These are phyloP conservation scores for Pammene aurita DNA, from an alignment of 2,888 invertebrate genomes.

Conservation along the genomic window DNA sequence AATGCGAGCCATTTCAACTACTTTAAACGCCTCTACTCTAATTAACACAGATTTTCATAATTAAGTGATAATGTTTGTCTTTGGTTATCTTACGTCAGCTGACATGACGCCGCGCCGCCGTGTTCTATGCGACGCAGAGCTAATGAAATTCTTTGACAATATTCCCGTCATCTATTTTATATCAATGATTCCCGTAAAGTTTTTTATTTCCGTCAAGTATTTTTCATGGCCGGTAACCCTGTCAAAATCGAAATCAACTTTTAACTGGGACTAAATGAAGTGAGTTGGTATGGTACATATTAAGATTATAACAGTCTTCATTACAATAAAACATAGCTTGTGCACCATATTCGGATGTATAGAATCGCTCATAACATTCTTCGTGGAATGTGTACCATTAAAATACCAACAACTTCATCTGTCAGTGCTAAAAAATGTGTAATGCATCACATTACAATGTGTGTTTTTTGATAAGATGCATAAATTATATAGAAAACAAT, in stretches of 20 bases:
- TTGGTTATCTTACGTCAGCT: conserved; percentile 23
- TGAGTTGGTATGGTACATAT: too few relatives aligned
- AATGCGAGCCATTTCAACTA: conserved; percentile 52
- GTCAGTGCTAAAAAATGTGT: conserved; percentile 19
- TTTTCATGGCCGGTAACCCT: not conserved
- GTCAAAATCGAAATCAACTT: too few relatives aligned
- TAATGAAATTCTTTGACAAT: not conserved
- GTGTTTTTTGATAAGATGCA: conserved; percentile 30
- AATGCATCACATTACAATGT: conserved; percentile 34
- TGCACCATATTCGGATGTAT: too few relatives aligned
- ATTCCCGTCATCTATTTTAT: not conserved
- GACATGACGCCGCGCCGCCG: conserved; percentile 13
- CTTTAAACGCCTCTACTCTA: conserved; percentile 31
- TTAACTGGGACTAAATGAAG: too few relatives aligned
- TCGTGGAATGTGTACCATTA: not conserved
- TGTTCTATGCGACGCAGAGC: conserved; percentile 10
- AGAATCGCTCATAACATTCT: not conserved
- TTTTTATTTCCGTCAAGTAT: too few relatives aligned
- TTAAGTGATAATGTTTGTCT: conserved; percentile 36
- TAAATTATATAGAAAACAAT: conserved; percentile 38
- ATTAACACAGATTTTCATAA: conserved; percentile 34
- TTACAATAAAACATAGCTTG: too few relatives aligned
- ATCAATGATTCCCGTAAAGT: too few relatives aligned
- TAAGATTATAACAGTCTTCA: too few relatives aligned
- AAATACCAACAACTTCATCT: conserved; percentile 1